Conservation (phyloP, 2,888 invertebrate genomes). For the Psylliodes chrysocephalus region DNA sequence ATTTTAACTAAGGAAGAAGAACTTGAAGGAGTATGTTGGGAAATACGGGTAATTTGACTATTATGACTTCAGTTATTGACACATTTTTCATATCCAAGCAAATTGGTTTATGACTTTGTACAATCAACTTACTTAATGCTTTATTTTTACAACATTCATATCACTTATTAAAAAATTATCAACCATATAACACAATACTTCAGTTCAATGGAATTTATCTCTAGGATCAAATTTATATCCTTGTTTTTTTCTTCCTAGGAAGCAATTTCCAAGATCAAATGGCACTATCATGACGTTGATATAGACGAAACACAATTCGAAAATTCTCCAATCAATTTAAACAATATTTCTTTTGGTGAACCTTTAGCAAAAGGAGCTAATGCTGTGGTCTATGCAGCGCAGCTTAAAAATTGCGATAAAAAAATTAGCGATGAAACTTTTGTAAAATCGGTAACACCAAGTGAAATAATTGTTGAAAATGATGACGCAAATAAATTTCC, state of each 20-base stretch:
- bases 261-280: constrained; percentile 69
- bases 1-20: constrained; percentile 81
- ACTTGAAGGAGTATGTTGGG: constrained; percentile 80
- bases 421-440: neutral
- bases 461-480: constrained; percentile 31
- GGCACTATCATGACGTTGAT: constrained; percentile 65
- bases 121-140: too few relatives aligned
- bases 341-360: constrained; percentile 74
- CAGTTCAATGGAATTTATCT: too few relatives aligned
- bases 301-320: constrained; percentile 61
- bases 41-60: constrained; percentile 77
- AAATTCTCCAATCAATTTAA: constrained; percentile 65
- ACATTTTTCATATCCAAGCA: too few relatives aligned
- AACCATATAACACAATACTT: too few relatives aligned
- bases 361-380: constrained; percentile 84
- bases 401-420: constrained; percentile 59
- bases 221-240: too few relatives aligned
- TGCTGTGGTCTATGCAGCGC: constrained; percentile 82
- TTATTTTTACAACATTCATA: too few relatives aligned
- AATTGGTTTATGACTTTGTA: too few relatives aligned
- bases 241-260: constrained; percentile 63
- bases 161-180: too few relatives aligned
- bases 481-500: constrained; percentile 65
- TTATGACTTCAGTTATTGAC: too few relatives aligned
- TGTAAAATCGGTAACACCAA: neutral